Conservation (phyloP, 2,113 vertebrate species). For the Dromaius novaehollandiae region DNA sequence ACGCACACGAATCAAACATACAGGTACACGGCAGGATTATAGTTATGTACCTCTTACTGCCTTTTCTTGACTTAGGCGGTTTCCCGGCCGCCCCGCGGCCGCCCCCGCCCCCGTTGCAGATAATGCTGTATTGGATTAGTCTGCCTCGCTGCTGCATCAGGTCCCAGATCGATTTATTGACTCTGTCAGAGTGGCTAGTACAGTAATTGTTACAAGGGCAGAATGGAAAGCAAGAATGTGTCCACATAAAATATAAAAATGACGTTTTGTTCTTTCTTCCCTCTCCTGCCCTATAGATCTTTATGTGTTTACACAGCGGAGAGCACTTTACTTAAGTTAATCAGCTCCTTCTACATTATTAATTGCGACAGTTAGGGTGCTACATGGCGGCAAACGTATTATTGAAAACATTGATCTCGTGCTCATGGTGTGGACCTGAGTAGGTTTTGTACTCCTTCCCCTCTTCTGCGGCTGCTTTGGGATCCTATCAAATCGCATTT, state of each 20-base stretch:
- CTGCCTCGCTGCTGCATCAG: conserved; percentile 78
- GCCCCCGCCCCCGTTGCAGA: conserved; percentile 54
- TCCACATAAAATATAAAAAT: conserved; percentile 79
- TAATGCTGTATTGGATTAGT: conserved; percentile 79
- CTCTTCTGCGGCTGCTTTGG: conserved; percentile 50
- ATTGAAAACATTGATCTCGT: conserved; percentile 71
- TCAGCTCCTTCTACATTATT: conserved; percentile 80
- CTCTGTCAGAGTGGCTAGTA: conserved; percentile 81
- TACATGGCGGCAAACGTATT: conserved; percentile 45
- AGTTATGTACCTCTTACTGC: background rate
- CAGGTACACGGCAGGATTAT: background rate
- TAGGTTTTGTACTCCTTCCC: conserved; percentile 57
- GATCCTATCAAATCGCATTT: conserved; percentile 74
- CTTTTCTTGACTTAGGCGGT: conserved; percentile 21
- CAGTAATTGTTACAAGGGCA: conserved; percentile 82
- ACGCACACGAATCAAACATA: background rate
- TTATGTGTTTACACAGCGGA: conserved; percentile 76
- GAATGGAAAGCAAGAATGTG: conserved; percentile 79
- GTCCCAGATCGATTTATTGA: conserved; percentile 88
- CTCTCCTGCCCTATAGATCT: conserved; percentile 68
- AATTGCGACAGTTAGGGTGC: conserved; percentile 73
- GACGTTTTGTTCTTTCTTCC: conserved; percentile 71
- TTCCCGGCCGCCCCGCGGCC: conserved; percentile 38
- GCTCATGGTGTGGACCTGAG: conserved; percentile 24
- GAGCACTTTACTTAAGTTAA: conserved; percentile 79